Base-by-base conservation (phyloP, 2,113 vertebrate genomes). In the Columba livia region DNA sequence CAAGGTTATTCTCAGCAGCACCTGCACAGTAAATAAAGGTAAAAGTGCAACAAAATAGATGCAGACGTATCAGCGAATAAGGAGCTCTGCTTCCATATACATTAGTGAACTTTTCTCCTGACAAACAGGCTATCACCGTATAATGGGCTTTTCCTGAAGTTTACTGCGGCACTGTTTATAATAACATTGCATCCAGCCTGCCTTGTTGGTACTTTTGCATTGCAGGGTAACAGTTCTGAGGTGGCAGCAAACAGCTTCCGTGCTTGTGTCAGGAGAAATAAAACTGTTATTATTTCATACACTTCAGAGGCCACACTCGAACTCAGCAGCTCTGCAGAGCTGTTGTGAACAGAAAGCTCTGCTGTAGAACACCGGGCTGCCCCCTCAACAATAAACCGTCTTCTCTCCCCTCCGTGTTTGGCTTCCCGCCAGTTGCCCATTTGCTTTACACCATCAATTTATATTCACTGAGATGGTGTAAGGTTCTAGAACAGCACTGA, bases 391-490 rank as follows among this genome's bases (percentile, higher is more conserved):
- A 98, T 98, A 94, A 97, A 96, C 97, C 98, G 96, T 98, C 98
- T 98, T 97, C 96, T 96, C 98, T 98, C 97, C 98, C 98, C 97
- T 97, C 97, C 94, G 90, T 94, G 97, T 92, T 97, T 99, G 98
- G 98, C 98, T 96, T 92, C 54, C 74, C 13, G 98, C 98, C 98
- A 98, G 97, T 96, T 97, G 98, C 98, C 98, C 98, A 98, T 99
- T 98, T 99, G 98, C 98, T 98, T 98, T 98, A 98, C 98, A 99
- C 98, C 98, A 98, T 98, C 99, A 98, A 98, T 98, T 99, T 98
- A 98, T 99, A 98, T 98, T 99, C 98, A 98, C 98, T 99, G 98
- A 98, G 98, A 98, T 98, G 98, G 98, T 98, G 98, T 98, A 98
- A 98, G 98, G 98, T 98, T 99, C 98, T 98, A 97, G 97, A 98